Evolutionary conservation across 2,113 vertebrate species (phyloP).

Genomic region (Parus major): DNA sequence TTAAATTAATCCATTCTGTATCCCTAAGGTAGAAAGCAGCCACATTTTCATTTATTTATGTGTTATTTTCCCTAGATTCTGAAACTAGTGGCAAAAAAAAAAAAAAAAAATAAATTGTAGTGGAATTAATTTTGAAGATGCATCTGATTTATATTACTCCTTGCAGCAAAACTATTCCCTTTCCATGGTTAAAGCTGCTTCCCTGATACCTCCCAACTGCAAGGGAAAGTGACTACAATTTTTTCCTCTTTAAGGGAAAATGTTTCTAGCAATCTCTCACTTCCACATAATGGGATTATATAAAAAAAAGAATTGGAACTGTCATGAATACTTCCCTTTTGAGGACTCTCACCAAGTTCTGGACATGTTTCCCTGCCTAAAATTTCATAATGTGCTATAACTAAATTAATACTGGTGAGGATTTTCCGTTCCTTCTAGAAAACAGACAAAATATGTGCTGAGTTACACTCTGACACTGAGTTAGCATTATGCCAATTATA

Average conservation of each 20-base stretch:
- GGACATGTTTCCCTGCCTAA: neutral
- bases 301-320: neutral
- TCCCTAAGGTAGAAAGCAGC: constrained; percentile 3
- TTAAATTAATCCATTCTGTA: constrained; percentile 37
- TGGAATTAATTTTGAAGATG: constrained; percentile 40
- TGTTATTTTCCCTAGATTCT: constrained; percentile 26
- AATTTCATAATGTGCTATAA: neutral
- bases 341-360: neutral
- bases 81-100: neutral
- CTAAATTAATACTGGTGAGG: neutral
- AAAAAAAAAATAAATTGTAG: neutral
- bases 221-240: neutral
- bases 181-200: constrained; percentile 18
- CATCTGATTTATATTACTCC: constrained; percentile 55
- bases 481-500: neutral
- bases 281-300: neutral
- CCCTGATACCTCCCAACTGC: constrained; percentile 9
- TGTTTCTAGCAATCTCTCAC: neutral
- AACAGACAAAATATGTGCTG: neutral
- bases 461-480: neutral
- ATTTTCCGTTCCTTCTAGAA: neutral
- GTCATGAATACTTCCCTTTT: neutral
- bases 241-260: neutral
- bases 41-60: constrained; percentile 29
- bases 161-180: constrained; percentile 13